Conservation (phyloP, 2,888 invertebrate genomes). For the Prosopocoilus inquinatus region DNA sequence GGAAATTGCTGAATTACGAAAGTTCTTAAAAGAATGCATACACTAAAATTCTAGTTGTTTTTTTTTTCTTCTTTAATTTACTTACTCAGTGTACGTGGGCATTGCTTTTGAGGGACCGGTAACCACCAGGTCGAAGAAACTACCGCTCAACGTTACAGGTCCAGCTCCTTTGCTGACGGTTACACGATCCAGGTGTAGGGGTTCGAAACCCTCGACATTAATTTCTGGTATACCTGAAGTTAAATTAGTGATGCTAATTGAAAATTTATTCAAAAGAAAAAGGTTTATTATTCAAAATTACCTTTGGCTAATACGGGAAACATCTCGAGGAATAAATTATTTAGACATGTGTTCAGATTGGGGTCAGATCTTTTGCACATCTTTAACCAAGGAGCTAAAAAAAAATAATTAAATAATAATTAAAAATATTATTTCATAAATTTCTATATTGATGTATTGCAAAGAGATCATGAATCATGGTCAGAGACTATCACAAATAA, state of each 20-base stretch:
- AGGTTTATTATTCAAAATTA: constrained; percentile 27
- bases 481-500: no score
- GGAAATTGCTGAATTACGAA: not conserved
- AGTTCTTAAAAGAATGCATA: not conserved
- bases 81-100: constrained; percentile 48
- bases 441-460: no score
- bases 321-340: constrained; percentile 54
- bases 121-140: constrained; percentile 56
- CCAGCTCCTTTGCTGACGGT: constrained; percentile 58
- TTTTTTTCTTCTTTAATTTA: not conserved
- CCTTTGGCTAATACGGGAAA: constrained; percentile 59
- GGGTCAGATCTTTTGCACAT: constrained; percentile 55
- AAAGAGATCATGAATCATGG: no score
- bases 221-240: constrained; percentile 57
- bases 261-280: not conserved
- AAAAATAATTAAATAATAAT: constrained; percentile 13
- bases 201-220: constrained; percentile 59
- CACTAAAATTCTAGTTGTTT: not conserved
- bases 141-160: constrained; percentile 55
- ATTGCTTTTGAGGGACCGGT: constrained; percentile 60
- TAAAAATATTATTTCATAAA: no score
- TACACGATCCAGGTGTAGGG: constrained; percentile 55
- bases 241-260: not conserved
- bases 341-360: constrained; percentile 55
- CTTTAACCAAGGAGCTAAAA: constrained; percentile 56